Base-by-base conservation (phyloP, 2,113 vertebrate genomes). In the Coracopsis vasa region DNA sequence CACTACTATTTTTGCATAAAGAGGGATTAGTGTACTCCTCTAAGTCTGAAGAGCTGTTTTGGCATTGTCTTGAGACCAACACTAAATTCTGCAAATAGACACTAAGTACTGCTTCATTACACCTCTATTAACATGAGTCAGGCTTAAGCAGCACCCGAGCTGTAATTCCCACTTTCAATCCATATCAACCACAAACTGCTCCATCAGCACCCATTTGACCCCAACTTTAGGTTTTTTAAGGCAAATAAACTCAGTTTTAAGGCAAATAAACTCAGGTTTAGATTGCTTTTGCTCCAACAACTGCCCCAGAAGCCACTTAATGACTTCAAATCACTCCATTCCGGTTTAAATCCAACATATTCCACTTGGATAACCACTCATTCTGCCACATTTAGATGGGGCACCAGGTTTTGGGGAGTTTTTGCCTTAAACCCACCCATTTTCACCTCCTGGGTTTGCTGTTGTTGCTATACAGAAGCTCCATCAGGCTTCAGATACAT, bases 261-360 rank as follows among this genome's bases (percentile, higher is more conserved):
- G 53, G 53, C 53, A 54, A 54, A 37, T 3, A 28, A 53, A 53
- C 13, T 2, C 0, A 21, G 18, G 29, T 54, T 56, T 17, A 45
- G 11, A 66, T 7, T 1, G 1, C 48, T 35, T 88, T 73, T 21
- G 9, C 16, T 24, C 74, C 27, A 7, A 28, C 2, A 31, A 14
- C 8, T 8, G 35, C 13, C 45, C 27, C 44, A 19, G 20, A 51
- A 44, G 45, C 6, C 5, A 0, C 31, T 6, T 1, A 1, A 7
- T 1, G 5, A 44, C 28, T 23, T 45, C 74, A 1, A 10, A 4
- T 8, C 31, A 35, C 56, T 13, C 20, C 9, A 10, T 9, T 58
- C 21, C 4, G 4, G 13, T 58, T 58, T 24, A 35, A 58, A 58
- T 35, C 56, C 21, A 5, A 58, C 6, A 15, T 15, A 56, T 56